Evolutionary conservation across 2,113 vertebrate species (phyloP).

Genomic region (Ameiurus melas): DNA sequence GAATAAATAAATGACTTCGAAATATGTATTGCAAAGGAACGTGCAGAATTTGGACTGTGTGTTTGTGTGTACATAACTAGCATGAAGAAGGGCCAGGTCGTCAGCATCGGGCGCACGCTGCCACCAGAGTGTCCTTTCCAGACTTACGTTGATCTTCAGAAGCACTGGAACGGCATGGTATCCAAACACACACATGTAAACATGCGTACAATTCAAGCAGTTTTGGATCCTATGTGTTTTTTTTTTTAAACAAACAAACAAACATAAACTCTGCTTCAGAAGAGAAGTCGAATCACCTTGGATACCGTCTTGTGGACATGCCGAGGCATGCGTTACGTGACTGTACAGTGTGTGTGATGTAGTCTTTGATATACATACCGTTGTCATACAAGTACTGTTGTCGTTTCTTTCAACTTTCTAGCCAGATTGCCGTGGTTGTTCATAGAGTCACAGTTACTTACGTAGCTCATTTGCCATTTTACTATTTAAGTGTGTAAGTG

Average conservation of each 20-base stretch:
- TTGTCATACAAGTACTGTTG: neutral
- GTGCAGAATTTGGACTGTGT: neutral
- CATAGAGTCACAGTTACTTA: neutral
- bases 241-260: neutral
- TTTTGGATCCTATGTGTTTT: neutral
- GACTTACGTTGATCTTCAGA: slow-evolving; percentile 80
- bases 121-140: slow-evolving; percentile 79
- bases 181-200: too few species aligned
- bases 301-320: neutral
- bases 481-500: neutral
- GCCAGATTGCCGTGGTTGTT: neutral
- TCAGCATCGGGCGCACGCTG: slow-evolving; percentile 75
- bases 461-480: neutral
- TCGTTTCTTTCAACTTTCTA: neutral
- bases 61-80: slow-evolving; percentile 61
- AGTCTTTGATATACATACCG: neutral
- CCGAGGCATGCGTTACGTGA: neutral
- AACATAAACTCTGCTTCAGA: neutral
- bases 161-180: slow-evolving; percentile 86
- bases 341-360: neutral
- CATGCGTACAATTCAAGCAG: too few species aligned
- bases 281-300: neutral
- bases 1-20: neutral
- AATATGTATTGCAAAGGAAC: neutral
- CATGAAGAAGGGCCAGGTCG: slow-evolving; percentile 90